These are phyloP conservation scores for Myoxocephalus aenaeus DNA, from an alignment of 2,797 vertebrate species.

Conservation along the genomic window DNA sequence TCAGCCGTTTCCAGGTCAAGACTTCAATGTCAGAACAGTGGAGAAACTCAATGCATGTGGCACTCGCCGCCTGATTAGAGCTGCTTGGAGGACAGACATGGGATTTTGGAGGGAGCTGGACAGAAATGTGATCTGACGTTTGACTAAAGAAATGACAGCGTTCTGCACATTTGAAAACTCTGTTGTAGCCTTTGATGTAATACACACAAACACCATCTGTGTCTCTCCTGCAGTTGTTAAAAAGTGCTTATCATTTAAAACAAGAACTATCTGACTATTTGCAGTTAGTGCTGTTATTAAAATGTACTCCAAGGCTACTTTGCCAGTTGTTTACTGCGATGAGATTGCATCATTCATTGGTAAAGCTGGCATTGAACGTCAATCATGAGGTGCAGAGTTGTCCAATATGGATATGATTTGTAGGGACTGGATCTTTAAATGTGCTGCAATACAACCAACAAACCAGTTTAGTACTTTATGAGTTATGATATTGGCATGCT, in stretches of 20 bases:
- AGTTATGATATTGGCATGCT: background rate
- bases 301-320: background rate
- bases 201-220: background rate
- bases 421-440: background rate
- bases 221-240: background rate
- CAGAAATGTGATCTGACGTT: constrained; percentile 6
- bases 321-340: background rate
- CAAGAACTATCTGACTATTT: background rate
- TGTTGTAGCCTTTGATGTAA: background rate
- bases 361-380: background rate
- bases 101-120: constrained; percentile 9
- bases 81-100: background rate
- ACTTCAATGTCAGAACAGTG: constrained; percentile 31
- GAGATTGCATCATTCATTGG: background rate
- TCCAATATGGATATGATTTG: background rate
- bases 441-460: background rate
- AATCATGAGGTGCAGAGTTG: background rate
- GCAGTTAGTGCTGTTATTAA: background rate
- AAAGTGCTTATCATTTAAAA: background rate
- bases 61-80: constrained; percentile 22
- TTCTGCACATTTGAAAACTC: background rate
- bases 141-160: constrained; percentile 2
- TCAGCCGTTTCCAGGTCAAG: constrained; percentile 67
- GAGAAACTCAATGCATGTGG: constrained; percentile 49
- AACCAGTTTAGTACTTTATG: background rate